Percentiles rank a stretch among this genome's conserved stretches.
Evolutionary conservation across 2,797 vertebrate species (phyloP).

Genomic region (Coendou prehensilis): DNA sequence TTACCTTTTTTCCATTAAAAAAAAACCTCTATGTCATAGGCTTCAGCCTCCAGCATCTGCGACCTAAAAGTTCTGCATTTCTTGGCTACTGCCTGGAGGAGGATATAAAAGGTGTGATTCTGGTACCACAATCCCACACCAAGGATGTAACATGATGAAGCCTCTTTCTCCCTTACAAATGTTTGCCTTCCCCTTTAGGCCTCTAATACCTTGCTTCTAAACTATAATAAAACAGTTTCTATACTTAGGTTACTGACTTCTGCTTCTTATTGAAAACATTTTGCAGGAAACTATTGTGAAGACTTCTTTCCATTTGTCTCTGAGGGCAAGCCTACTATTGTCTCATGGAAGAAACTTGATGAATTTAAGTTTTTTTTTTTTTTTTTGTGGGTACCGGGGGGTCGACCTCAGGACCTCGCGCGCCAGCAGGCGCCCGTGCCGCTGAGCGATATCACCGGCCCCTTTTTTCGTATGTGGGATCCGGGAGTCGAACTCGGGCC

Average conservation of each 20-base stretch:
- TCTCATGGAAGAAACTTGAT: neutral
- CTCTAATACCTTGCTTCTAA: neutral
- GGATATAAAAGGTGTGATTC: neutral
- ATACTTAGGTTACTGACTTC: neutral
- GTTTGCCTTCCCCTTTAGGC: neutral
- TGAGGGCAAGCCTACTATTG: too few relatives aligned
- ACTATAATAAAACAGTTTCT: neutral
- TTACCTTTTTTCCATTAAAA: too few relatives aligned
- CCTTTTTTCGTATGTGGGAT: too few relatives aligned
- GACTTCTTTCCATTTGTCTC: neutral
- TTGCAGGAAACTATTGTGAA: neutral
- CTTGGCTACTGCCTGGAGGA: neutral
- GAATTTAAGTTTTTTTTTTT: neutral
- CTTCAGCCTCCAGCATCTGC: neutral
- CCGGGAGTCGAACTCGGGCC: too few relatives aligned
- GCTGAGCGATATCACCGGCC: too few relatives aligned
- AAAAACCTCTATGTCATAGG: too few relatives aligned
- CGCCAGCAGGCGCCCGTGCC: too few relatives aligned
- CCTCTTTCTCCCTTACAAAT: neutral
- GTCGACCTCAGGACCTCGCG: too few relatives aligned
- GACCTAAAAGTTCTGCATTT: neutral
- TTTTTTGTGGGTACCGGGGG: too few relatives aligned
- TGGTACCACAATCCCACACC: neutral
- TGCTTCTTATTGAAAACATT: neutral
- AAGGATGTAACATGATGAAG: neutral